Evolutionary conservation across 2,888 invertebrate species (phyloP).

Genomic region (Eristalis intricaria): DNA sequence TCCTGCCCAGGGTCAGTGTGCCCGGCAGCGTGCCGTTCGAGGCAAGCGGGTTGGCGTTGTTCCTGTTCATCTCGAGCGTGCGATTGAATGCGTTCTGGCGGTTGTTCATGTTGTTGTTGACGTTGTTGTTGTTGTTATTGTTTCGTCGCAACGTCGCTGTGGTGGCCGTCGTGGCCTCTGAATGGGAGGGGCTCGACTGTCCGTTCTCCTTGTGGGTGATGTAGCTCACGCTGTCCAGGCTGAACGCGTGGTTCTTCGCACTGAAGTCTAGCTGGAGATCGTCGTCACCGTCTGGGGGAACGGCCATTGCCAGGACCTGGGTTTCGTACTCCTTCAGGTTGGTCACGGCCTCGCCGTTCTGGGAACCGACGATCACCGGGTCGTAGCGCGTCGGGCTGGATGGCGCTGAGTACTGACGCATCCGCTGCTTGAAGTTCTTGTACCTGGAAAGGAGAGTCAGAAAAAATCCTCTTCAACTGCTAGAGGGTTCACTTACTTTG

Average conservation of each 20-base stretch:
- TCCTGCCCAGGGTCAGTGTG: slow-evolving; percentile 80
- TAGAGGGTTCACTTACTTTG: slow-evolving; percentile 84
- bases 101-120: slow-evolving; percentile 74
- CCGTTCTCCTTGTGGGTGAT: slow-evolving; percentile 91
- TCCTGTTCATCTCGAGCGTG: slow-evolving; percentile 80
- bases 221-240: slow-evolving; percentile 93
- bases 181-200: slow-evolving; percentile 89
- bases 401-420: slow-evolving; percentile 88
- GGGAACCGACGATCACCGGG: slow-evolving; percentile 83
- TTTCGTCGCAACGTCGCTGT: slow-evolving; percentile 83
- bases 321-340: slow-evolving; percentile 97
- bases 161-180: slow-evolving; percentile 91
- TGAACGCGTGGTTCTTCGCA: slow-evolving; percentile 93
- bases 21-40: slow-evolving; percentile 78
- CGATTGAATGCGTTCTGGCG: slow-evolving; percentile 81
- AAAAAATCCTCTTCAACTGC: neutral
- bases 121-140: slow-evolving; percentile 79
- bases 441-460: slow-evolving; percentile 84
- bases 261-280: slow-evolving; percentile 93
- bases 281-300: slow-evolving; percentile 91
- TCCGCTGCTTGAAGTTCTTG: slow-evolving; percentile 92
- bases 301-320: slow-evolving; percentile 95
- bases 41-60: slow-evolving; percentile 80
- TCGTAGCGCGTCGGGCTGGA: slow-evolving; percentile 86
- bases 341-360: slow-evolving; percentile 81